Percentiles rank a stretch among this genome's conserved stretches.
phyloP scores from a whole-genome alignment of 2,888 invertebrate genomes.

The Cryptus viduatorius region DNA sequence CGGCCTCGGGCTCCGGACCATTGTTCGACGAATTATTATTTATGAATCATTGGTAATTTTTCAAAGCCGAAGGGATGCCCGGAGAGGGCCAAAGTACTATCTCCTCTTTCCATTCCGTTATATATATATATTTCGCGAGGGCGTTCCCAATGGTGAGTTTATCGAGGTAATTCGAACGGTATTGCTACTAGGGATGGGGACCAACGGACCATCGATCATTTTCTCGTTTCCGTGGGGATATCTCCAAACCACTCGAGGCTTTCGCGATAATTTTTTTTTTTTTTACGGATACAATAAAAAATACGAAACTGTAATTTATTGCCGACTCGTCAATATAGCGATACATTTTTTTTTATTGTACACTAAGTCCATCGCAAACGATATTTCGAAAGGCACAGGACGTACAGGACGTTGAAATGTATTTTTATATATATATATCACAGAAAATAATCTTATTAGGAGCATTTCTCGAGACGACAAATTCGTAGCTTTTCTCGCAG shows the following conservation, averaged over 20 bases:
- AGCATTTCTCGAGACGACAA: not conserved
- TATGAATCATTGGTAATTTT: conserved; percentile 53
- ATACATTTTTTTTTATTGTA: not conserved
- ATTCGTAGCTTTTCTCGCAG: conserved; percentile 13
- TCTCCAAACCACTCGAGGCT: conserved; percentile 5
- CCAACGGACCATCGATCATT: conserved; percentile 61
- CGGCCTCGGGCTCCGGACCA: conserved; percentile 33
- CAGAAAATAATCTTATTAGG: not conserved
- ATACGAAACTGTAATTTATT: not conserved
- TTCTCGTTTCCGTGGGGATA: conserved; percentile 46
- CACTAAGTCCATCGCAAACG: not conserved
- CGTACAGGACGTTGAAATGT: too few relatives aligned
- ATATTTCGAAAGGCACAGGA: not conserved
- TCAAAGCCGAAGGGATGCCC: conserved; percentile 34
- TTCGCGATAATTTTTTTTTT: conserved; percentile 25
- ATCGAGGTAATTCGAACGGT: conserved; percentile 65
- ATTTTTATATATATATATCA: too few relatives aligned
- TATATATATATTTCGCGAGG: conserved; percentile 39
- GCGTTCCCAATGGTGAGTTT: conserved; percentile 60
- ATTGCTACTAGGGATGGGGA: conserved; percentile 58
- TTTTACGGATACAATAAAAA: conserved; percentile 20
- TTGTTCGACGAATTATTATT: conserved; percentile 66
- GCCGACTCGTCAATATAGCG: not conserved
- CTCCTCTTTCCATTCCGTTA: not conserved
- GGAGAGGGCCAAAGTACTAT: conserved; percentile 27